Base-by-base conservation (phyloP, 2,888 invertebrate species). In the Drosophila kanekoi region DNA sequence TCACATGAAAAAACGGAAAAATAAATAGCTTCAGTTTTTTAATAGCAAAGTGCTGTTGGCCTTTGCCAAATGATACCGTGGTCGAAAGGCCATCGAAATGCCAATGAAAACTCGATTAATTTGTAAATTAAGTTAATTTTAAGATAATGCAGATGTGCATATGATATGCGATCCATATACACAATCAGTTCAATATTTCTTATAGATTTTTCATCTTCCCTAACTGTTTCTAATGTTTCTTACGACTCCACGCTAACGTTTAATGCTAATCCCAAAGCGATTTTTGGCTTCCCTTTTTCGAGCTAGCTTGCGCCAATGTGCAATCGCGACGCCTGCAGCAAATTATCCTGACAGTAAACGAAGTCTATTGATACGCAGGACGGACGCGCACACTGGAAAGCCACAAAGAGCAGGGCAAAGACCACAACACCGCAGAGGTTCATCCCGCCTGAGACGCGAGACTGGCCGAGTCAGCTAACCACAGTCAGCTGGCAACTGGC, bases 301-400 rank as follows among this genome's bases (percentile, higher is more conserved):
- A 18, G 8, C 28, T 9, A 13, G 23, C 49, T 61, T 53, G 57
- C 10, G 14, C 56, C 66, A 79, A 56, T 81, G 67, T 66, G 61
- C 48, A 40, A 41, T 33, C 6, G 49, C 51, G 48, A 33, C 51
- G 65, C 54, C 66, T 49, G 66, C 52, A 65, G 74, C 66, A 72
- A 79, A 79, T 76, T 70, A 79, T 67, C 71, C 70, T 44, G 51
- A 70, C 64, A 54, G 60, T 43, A 64, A 76, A 53, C 71, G 66
- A 65, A 79, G 79, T 85, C 79, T 81, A 87, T 87, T 81, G 87
- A 79, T 81, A 79, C 71, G 43, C 66, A 49, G 65, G 64, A 61
- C 57, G 67, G 62, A 64, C 44, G 56, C 57, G 54, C 47, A 51
- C 23, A 53, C 51, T 66, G 81, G 71, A 48, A 58, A 69, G 69